phyloP scores from a whole-genome alignment of 2,888 invertebrate species.

The Drosophila atroscutellata region DNA sequence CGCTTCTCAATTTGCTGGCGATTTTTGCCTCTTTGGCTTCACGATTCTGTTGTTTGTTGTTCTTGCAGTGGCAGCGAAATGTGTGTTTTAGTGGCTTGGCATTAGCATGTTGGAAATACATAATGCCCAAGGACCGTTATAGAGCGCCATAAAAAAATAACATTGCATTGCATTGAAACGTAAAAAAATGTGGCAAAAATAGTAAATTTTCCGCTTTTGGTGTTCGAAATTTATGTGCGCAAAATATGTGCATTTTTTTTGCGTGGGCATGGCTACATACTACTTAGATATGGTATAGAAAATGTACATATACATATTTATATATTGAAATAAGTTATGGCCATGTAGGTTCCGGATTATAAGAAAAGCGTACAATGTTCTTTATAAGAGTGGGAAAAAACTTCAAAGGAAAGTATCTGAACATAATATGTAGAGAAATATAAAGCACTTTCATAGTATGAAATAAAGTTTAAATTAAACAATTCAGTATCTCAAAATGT shows the following conservation, averaged over 20 bases:
- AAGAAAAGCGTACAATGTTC: constrained; percentile 10
- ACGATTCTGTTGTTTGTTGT: constrained; percentile 28
- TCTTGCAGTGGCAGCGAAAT: constrained; percentile 48
- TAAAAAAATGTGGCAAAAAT: constrained; percentile 34
- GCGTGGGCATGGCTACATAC: constrained; percentile 17
- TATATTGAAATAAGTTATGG: constrained; percentile 22
- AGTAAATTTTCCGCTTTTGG: constrained; percentile 48
- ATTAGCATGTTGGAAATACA: constrained; percentile 71
- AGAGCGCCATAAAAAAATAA: constrained; percentile 53
- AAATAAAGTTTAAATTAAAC: not conserved
- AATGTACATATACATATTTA: not conserved
- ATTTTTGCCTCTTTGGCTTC: constrained; percentile 54
- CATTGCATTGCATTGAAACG: constrained; percentile 48
- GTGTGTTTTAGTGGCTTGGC: constrained; percentile 77
- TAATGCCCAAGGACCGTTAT: constrained; percentile 48
- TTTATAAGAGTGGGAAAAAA: not conserved
- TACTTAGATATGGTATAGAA: constrained; percentile 23
- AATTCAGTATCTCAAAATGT: not conserved
- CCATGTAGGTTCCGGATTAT: constrained; percentile 5
- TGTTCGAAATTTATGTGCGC: constrained; percentile 62
- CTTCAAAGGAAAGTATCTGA: not conserved
- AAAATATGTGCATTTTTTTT: constrained; percentile 62
- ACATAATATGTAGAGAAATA: not conserved
- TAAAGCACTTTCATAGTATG: not conserved
- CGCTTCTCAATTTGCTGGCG: constrained; percentile 69